These are phyloP conservation scores for Ceratosolen fusciceps DNA, from an alignment of 1,140 invertebrate species.

Conservation along the genomic window DNA sequence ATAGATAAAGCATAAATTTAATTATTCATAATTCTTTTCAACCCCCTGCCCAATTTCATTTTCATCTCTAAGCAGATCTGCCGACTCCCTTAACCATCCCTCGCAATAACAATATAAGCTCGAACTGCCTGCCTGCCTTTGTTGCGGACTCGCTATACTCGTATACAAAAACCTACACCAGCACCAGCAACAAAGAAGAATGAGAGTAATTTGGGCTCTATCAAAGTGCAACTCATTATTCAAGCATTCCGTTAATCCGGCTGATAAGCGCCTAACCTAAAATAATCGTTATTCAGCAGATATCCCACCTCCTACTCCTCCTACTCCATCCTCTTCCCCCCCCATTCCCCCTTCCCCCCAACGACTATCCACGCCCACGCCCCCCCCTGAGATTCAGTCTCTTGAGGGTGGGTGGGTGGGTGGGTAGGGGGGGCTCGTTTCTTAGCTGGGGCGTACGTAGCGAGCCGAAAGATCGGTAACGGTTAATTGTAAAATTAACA, in stretches of 20 bases:
- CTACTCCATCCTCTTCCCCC: background rate
- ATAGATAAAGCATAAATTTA: slow-evolving; percentile 1
- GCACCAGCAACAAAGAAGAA: background rate
- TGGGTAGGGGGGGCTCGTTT: too few species aligned
- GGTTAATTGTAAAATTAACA: background rate
- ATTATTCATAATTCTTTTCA: background rate
- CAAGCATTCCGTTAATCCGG: background rate
- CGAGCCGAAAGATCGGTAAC: background rate
- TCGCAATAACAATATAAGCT: too few species aligned
- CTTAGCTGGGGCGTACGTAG: too few species aligned
- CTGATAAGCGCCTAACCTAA: background rate
- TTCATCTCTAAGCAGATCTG: too few species aligned
- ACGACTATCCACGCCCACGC: too few species aligned
- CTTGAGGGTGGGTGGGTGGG: too few species aligned
- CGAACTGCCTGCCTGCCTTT: too few species aligned
- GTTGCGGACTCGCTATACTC: background rate
- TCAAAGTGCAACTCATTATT: background rate
- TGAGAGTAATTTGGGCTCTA: background rate
- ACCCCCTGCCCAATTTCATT: too few species aligned
- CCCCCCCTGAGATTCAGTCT: too few species aligned
- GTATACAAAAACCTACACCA: background rate
- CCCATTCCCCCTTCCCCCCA: too few species aligned
- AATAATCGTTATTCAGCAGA: background rate
- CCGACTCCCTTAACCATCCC: too few species aligned
- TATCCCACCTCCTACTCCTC: too few species aligned